phyloP scores from a whole-genome alignment of 2,888 invertebrate species.

The Sussaba pulchella region DNA sequence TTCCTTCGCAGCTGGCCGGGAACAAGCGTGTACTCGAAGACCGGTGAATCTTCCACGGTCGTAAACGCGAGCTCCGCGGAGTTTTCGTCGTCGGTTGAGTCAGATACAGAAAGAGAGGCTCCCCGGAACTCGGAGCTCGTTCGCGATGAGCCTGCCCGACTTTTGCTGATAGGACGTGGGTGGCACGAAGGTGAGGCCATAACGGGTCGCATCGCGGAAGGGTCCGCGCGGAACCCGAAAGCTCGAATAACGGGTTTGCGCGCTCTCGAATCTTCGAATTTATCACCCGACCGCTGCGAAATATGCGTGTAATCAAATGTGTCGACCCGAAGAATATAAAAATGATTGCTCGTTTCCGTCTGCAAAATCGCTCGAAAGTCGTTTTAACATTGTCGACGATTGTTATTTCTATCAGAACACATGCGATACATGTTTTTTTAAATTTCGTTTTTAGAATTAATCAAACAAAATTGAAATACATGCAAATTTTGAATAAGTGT shows the following conservation, averaged over 20 bases:
- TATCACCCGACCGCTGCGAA: conserved; percentile 27
- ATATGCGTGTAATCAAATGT: conserved; percentile 15
- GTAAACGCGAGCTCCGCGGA: conserved; percentile 3
- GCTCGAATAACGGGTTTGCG: conserved; percentile 51
- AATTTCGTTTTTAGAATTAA: too few species aligned
- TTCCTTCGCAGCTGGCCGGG: background rate
- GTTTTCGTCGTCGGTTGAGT: conserved; percentile 38
- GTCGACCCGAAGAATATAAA: background rate
- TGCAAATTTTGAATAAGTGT: too few species aligned
- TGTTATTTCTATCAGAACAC: too few species aligned
- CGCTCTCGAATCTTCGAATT: conserved; percentile 48
- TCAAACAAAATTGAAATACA: too few species aligned
- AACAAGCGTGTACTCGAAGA: background rate
- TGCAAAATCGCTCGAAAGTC: too few species aligned
- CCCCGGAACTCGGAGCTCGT: conserved; percentile 24
- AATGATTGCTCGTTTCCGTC: background rate
- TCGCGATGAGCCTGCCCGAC: conserved; percentile 19
- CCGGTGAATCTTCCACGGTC: background rate
- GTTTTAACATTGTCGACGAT: too few species aligned
- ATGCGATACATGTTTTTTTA: too few species aligned
- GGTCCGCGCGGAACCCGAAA: conserved; percentile 38
- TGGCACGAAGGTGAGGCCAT: conserved; percentile 55
- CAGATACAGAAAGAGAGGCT: conserved; percentile 10
- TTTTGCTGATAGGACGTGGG: conserved; percentile 50
- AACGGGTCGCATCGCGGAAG: conserved; percentile 36